A percentile compares a stretch with the other conserved stretches of the same genome.
These are phyloP conservation scores for Stegophylla sp. DNA, from an alignment of 2,888 invertebrate genomes.

Conservation along the genomic window DNA sequence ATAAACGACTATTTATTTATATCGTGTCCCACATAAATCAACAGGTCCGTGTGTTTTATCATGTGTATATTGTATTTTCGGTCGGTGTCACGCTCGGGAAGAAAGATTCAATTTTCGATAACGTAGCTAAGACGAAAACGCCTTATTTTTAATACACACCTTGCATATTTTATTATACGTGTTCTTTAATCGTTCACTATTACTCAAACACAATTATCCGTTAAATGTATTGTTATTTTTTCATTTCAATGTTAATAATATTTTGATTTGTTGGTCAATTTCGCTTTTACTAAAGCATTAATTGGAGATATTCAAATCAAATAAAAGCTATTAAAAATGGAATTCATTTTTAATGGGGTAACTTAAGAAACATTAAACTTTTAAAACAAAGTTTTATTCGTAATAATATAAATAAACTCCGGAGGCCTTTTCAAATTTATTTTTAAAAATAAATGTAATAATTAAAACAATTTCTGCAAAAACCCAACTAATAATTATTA, in stretches of 20 bases:
- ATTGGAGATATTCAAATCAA: neutral
- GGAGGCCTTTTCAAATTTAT: neutral
- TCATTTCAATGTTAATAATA: neutral
- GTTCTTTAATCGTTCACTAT: neutral
- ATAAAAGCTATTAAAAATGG: neutral
- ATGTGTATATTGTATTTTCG: too few relatives aligned
- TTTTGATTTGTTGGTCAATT: neutral
- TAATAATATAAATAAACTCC: neutral
- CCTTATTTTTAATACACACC: too few relatives aligned
- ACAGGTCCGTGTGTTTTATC: too few relatives aligned
- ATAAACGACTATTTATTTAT: too few relatives aligned
- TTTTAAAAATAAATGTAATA: neutral
- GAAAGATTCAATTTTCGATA: too few relatives aligned
- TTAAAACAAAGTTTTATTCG: neutral
- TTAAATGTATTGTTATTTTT: neutral
- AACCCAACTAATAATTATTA: slow-evolving; percentile 1
- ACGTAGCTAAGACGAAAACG: too few relatives aligned
- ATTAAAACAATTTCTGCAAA: neutral
- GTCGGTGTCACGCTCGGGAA: too few relatives aligned
- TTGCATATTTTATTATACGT: too few relatives aligned
- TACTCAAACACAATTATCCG: neutral
- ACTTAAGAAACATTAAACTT: neutral
- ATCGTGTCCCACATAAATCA: too few relatives aligned
- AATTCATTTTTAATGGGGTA: neutral
- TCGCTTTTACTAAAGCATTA: neutral